Evolutionary conservation across 2,113 vertebrate genomes (phyloP).

Genomic region (Platichthys flesus): DNA sequence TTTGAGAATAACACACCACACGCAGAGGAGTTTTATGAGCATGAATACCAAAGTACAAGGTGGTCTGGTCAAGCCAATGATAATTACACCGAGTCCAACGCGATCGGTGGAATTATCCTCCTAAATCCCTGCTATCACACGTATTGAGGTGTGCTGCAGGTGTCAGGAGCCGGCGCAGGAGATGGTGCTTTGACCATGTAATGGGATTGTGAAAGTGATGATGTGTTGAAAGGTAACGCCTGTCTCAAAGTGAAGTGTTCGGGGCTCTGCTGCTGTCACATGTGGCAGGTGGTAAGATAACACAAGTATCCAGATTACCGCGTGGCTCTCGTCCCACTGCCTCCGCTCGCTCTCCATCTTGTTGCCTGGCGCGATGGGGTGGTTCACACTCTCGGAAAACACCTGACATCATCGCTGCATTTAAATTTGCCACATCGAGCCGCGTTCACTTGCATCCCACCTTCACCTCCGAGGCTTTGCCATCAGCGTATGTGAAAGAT

Average conservation of each 20-base stretch:
- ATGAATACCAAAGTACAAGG: conserved; percentile 14
- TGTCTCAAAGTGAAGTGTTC: conserved; percentile 78
- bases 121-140: conserved; percentile 69
- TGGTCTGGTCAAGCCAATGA: conserved; percentile 55
- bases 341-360: conserved; percentile 1
- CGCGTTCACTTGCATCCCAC: background rate
- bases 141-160: conserved; percentile 54
- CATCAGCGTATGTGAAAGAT: background rate
- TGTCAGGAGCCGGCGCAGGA: conserved; percentile 65
- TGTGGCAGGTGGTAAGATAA: conserved; percentile 78
- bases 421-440: conserved; percentile 21
- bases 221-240: conserved; percentile 79
- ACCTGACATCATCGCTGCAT: conserved; percentile 49
- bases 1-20: background rate
- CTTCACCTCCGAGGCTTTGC: background rate
- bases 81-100: conserved; percentile 61
- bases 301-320: conserved; percentile 75
- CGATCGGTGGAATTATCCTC: conserved; percentile 66
- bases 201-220: conserved; percentile 84
- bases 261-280: conserved; percentile 73
- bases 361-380: conserved; percentile 46
- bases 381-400: conserved; percentile 56
- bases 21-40: conserved; percentile 36
- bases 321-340: conserved; percentile 53
- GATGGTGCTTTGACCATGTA: conserved; percentile 75